Evolutionary conservation across 2,113 vertebrate species (phyloP).

Genomic region (Vulpes lagopus): DNA sequence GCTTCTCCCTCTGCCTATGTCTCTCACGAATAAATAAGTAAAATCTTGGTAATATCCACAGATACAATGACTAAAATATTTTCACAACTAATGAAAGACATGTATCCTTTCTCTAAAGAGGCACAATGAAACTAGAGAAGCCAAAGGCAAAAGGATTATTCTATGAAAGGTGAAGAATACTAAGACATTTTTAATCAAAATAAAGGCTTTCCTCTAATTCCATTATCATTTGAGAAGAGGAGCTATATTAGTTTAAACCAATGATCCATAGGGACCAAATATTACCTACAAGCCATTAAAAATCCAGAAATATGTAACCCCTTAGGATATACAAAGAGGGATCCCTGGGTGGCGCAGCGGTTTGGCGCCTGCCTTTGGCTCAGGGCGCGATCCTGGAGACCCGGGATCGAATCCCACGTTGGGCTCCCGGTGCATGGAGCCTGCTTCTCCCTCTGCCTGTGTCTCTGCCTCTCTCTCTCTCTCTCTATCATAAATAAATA

Average conservation of each 20-base stretch:
- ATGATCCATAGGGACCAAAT: neutral
- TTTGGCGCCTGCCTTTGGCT: too few relatives aligned
- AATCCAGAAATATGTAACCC: neutral
- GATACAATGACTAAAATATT: neutral
- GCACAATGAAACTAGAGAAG: neutral
- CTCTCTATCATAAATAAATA: too few relatives aligned
- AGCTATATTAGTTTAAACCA: neutral
- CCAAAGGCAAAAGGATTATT: neutral
- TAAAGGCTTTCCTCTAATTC: slow-evolving; percentile 1
- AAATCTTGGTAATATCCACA: neutral
- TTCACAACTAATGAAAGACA: slow-evolving; percentile 28
- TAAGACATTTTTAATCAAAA: neutral
- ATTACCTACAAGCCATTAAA: neutral
- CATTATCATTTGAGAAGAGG: slow-evolving; percentile 2
- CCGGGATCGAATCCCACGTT: too few relatives aligned
- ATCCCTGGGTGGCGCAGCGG: too few relatives aligned
- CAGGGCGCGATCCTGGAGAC: too few relatives aligned
- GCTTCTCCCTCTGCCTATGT: too few relatives aligned
- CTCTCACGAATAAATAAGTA: too few relatives aligned
- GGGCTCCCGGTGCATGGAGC: too few relatives aligned
- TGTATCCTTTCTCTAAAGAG: slow-evolving; percentile 1
- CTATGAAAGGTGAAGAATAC: neutral
- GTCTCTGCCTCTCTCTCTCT: too few relatives aligned
- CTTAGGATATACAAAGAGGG: neutral
- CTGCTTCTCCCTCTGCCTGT: too few relatives aligned